Conservation (phyloP, 2,888 invertebrate genomes). For the Cylloceria caligata region DNA sequence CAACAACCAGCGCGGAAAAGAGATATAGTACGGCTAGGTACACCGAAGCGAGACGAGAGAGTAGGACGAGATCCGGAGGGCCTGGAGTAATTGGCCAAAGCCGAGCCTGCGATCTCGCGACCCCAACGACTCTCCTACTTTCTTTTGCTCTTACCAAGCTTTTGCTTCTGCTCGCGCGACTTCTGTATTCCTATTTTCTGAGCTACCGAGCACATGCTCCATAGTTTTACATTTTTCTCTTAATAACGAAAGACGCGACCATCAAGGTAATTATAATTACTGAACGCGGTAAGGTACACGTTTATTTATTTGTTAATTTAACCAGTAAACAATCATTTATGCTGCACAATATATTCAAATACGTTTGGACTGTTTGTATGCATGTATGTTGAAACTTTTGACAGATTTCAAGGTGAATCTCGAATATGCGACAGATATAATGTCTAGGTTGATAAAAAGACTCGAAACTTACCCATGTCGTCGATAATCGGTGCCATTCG, state of each 20-base stretch:
- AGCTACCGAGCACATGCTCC: not conserved
- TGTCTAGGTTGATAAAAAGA: not conserved
- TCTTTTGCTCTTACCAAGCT: conserved; percentile 21
- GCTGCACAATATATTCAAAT: no score
- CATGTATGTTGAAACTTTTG: conserved; percentile 25
- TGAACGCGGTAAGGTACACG: no score
- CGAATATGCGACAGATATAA: not conserved
- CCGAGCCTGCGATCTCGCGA: conserved; percentile 52
- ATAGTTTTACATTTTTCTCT: not conserved
- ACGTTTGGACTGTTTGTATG: not conserved
- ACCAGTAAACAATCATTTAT: no score
- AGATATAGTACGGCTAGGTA: conserved; percentile 1
- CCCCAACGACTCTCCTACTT: conserved; percentile 22
- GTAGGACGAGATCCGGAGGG: conserved; percentile 45
- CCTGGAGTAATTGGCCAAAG: conserved; percentile 58
- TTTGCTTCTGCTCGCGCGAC: conserved; percentile 3
- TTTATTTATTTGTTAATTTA: no score
- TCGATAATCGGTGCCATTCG: conserved; percentile 98
- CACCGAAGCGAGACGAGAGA: conserved; percentile 13
- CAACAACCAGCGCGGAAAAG: not conserved
- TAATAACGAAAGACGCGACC: no score
- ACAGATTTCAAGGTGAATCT: not conserved
- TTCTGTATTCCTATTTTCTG: not conserved
- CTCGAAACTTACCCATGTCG: conserved; percentile 93
- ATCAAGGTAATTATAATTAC: no score